Evolutionary conservation across 2,113 vertebrate genomes (phyloP).

Genomic region (Grus americana): DNA sequence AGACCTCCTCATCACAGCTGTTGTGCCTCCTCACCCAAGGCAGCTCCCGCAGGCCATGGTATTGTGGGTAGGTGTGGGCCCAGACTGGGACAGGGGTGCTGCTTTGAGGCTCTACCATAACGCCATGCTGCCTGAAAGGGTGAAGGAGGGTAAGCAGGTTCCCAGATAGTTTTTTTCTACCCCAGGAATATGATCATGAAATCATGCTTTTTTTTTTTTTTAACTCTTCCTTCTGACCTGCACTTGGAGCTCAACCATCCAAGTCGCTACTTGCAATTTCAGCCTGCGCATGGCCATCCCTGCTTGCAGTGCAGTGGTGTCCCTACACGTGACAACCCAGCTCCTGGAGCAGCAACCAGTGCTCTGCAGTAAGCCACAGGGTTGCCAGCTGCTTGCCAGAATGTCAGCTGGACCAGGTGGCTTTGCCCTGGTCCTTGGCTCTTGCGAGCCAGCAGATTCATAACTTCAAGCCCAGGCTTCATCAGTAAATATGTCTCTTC

Average conservation of each 20-base stretch:
- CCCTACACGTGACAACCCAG: background rate
- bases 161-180: background rate
- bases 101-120: background rate
- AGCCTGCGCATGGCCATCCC: background rate
- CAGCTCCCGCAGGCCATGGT: background rate
- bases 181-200: background rate
- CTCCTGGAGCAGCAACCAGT: background rate
- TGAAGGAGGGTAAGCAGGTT: background rate
- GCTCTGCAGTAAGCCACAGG: background rate
- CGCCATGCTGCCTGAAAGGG: background rate
- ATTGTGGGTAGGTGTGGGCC: background rate
- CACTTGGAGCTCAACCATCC: background rate
- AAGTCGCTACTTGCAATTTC: background rate
- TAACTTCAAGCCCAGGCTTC: background rate
- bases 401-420: background rate
- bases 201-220: background rate
- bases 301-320: background rate
- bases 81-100: background rate
- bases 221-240: background rate
- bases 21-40: background rate
- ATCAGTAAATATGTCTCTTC: background rate
- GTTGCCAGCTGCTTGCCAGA: background rate
- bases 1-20: background rate
- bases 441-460: background rate
- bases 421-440: background rate